These are phyloP conservation scores for Formica exsecta DNA, from an alignment of 1,140 invertebrate species.

Conservation along the genomic window DNA sequence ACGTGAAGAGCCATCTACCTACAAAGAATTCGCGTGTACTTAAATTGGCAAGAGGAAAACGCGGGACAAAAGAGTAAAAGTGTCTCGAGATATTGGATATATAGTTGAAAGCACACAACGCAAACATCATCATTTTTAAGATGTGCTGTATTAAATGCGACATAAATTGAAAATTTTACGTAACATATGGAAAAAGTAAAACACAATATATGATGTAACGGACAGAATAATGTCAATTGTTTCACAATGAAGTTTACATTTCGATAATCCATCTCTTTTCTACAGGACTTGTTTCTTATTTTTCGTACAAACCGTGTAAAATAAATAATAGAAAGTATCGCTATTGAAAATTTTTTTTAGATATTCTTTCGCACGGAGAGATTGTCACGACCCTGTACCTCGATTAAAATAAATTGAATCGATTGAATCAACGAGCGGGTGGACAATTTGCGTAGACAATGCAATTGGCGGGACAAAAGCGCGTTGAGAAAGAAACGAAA, in stretches of 20 bases:
- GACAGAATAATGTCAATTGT: conserved; percentile 10
- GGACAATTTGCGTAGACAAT: conserved; percentile 62
- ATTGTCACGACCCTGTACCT: conserved; percentile 51
- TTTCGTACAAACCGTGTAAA: not conserved
- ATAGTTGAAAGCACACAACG: not conserved
- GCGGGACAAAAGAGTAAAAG: conserved; percentile 20
- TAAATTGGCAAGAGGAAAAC: conserved; percentile 17
- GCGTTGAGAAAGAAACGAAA: conserved; percentile 60
- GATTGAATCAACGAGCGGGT: conserved; percentile 58
- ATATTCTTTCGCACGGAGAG: conserved; percentile 30
- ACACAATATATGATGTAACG: not conserved
- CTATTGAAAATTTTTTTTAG: conserved; percentile 52
- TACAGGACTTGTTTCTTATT: conserved; percentile 13
- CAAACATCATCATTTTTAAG: conserved; percentile 37
- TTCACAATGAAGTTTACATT: not conserved
- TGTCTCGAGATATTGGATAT: conserved; percentile 5
- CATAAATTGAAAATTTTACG: conserved; percentile 29
- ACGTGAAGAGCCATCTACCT: conserved; percentile 28
- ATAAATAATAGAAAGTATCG: conserved; percentile 16
- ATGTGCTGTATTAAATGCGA: not conserved
- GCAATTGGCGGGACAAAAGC: conserved; percentile 58
- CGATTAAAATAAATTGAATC: conserved; percentile 65
- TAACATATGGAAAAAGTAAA: not conserved
- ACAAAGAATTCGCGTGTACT: conserved; percentile 53
- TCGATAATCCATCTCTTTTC: conserved; percentile 5